phyloP scores from a whole-genome alignment of 2,888 invertebrate genomes.

The Papilio demoleus region DNA sequence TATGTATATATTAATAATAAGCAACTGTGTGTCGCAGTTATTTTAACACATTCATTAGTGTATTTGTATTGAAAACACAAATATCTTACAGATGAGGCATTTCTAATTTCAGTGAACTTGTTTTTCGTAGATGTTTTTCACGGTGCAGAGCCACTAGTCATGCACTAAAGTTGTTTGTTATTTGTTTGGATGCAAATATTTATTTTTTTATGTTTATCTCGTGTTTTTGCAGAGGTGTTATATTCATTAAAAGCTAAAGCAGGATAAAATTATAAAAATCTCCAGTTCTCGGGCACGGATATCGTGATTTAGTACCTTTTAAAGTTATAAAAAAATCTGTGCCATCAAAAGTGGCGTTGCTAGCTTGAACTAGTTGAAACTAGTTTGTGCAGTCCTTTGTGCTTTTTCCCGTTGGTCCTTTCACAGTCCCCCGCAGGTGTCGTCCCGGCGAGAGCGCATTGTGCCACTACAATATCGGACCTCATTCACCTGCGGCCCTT shows the following conservation, averaged over 20 bases:
- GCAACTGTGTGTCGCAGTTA: not conserved
- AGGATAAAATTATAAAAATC: not conserved
- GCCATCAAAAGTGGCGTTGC: not conserved
- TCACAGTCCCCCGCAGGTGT: slow-evolving; percentile 70
- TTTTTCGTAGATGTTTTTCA: slow-evolving; percentile 30
- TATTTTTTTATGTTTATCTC: not conserved
- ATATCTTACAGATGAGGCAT: slow-evolving; percentile 15
- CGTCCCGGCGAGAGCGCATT: slow-evolving; percentile 59
- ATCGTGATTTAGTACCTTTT: no score
- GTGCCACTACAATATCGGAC: slow-evolving; percentile 57
- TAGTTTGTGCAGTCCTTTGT: slow-evolving; percentile 50
- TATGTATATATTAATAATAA: no score
- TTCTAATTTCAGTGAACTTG: slow-evolving; percentile 29
- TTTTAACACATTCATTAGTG: not conserved
- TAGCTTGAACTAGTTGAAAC: slow-evolving; percentile 43
- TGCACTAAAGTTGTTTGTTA: slow-evolving; percentile 6
- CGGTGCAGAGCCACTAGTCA: not conserved
- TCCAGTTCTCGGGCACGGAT: no score
- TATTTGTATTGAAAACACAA: slow-evolving; percentile 9
- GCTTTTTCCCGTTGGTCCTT: slow-evolving; percentile 56
- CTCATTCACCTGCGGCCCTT: slow-evolving; percentile 71
- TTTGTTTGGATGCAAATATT: not conserved
- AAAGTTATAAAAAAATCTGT: no score
- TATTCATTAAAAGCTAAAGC: no score
- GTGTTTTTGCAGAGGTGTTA: no score